Conservation (phyloP, 1,140 invertebrate species). For the Drosophila chauvacae region DNA sequence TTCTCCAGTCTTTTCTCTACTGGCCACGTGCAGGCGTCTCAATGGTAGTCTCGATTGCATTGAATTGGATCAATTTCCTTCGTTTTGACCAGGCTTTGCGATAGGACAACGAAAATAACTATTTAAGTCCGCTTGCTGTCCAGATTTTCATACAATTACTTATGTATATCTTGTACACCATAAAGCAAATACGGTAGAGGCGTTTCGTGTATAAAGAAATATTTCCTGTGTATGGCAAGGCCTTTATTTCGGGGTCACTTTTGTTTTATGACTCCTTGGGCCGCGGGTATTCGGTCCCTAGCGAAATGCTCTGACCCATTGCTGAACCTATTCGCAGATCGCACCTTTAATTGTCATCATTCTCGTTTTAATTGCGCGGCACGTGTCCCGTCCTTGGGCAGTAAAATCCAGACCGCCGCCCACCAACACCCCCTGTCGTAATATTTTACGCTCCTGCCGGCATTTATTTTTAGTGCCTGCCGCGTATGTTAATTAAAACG, state of each 20-base stretch:
- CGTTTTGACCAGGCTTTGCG: background rate
- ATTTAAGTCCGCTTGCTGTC: background rate
- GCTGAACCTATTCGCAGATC: conserved; percentile 42
- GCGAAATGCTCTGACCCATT: conserved; percentile 26
- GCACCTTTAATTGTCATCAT: conserved; percentile 61
- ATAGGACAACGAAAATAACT: background rate
- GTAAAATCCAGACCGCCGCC: conserved; percentile 6
- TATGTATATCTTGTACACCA: background rate
- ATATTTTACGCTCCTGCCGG: conserved; percentile 31
- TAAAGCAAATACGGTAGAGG: background rate
- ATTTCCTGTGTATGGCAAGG: conserved; percentile 1
- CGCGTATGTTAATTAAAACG: conserved; percentile 71
- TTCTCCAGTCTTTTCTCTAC: background rate
- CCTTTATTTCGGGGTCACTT: conserved; percentile 15
- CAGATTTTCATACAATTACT: background rate
- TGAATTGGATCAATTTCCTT: background rate
- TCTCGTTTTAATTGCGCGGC: conserved; percentile 56
- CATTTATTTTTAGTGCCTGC: conserved; percentile 42
- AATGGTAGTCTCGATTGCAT: background rate
- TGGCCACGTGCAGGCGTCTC: background rate
- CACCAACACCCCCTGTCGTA: conserved; percentile 13
- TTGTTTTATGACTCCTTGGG: conserved; percentile 4
- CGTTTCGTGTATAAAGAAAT: background rate
- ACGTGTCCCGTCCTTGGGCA: conserved; percentile 38
- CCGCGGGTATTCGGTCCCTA: conserved; percentile 14